Evolutionary conservation across 2,113 vertebrate genomes (phyloP).

Genomic region (Plecotus auritus): DNA sequence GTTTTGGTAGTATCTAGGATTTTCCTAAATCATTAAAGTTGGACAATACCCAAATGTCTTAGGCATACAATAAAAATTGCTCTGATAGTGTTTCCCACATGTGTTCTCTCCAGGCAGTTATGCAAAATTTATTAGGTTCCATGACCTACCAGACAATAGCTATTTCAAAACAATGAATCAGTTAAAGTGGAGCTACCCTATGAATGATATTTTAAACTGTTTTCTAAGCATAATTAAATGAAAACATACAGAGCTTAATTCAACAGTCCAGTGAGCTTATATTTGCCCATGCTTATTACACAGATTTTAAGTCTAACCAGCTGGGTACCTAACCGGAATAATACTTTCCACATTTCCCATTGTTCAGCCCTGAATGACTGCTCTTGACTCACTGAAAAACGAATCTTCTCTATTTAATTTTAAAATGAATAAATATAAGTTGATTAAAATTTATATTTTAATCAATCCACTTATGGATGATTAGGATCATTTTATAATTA

Average conservation of each 20-base stretch:
- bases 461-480: neutral
- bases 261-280: neutral
- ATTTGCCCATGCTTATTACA: neutral
- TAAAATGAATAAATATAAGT: conserved; percentile 35
- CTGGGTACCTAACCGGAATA: neutral
- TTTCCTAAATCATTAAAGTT: neutral
- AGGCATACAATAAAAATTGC: neutral
- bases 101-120: neutral
- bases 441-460: conserved; percentile 36
- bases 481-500: conserved; percentile 44
- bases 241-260: neutral
- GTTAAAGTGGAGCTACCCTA: neutral
- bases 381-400: neutral
- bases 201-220: conserved; percentile 2
- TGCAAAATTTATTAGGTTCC: neutral
- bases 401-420: neutral
- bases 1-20: neutral
- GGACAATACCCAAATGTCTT: neutral
- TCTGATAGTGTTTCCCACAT: neutral
- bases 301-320: conserved; percentile 3
- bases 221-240: neutral
- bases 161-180: conserved; percentile 3
- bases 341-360: neutral
- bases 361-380: neutral
- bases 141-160: neutral